These are phyloP conservation scores for Alethe diademata DNA, from an alignment of 2,113 vertebrate species.

Conservation along the genomic window DNA sequence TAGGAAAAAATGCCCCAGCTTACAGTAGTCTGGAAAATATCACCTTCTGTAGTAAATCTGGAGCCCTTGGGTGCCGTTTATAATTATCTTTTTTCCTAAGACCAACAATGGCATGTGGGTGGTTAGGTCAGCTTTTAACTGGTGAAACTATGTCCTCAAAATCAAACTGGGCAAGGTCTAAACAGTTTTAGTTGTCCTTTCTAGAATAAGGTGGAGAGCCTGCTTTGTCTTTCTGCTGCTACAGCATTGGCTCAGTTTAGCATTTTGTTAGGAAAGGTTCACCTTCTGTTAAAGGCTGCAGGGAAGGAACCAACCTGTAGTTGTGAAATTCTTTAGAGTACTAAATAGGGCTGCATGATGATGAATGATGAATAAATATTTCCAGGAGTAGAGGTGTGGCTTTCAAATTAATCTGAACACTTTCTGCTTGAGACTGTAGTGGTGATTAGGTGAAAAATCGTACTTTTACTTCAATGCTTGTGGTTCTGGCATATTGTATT, in stretches of 20 bases:
- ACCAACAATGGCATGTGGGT: accelerated
- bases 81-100: not conserved
- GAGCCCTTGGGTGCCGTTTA: not conserved
- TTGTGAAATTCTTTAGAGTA: not conserved
- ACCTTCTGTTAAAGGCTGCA: not conserved
- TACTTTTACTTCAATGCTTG: not conserved
- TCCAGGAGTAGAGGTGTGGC: not conserved
- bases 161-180: not conserved
- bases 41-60: not conserved
- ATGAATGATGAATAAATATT: not conserved
- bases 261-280: not conserved
- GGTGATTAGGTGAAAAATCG: not conserved
- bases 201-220: not conserved
- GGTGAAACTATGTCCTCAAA: not conserved
- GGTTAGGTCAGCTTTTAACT: not conserved
- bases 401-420: not conserved
- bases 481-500: not conserved
- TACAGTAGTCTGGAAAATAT: not conserved
- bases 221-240: not conserved
- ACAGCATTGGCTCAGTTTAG: not conserved
- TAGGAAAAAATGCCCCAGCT: accelerated
- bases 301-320: not conserved
- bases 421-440: not conserved
- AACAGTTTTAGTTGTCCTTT: not conserved
- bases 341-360: not conserved